Conservation (phyloP, 2,888 invertebrate genomes). For the Chromoteleia sp. region DNA sequence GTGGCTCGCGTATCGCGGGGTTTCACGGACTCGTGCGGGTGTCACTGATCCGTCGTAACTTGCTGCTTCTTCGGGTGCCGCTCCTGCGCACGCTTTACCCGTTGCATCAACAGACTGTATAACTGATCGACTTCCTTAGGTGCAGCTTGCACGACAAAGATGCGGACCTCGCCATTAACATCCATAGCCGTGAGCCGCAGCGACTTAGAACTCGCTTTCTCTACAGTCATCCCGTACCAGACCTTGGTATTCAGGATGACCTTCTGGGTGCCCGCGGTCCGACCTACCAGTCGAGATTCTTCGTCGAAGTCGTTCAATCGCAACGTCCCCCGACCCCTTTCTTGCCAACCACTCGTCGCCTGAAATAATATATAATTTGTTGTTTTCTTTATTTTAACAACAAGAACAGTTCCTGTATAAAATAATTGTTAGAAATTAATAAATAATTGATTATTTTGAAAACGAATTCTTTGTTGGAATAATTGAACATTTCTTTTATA, state of each 20-base stretch:
- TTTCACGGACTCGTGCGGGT: slow-evolving; percentile 5
- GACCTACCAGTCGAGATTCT: slow-evolving; percentile 93
- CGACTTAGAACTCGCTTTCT: slow-evolving; percentile 94
- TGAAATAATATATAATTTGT: slow-evolving; percentile 53
- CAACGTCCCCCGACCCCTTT: slow-evolving; percentile 94
- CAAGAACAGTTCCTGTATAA: too few species aligned
- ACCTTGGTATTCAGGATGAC: slow-evolving; percentile 97
- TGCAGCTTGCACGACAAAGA: slow-evolving; percentile 92
- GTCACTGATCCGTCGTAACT: slow-evolving; percentile 81
- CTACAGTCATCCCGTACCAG: slow-evolving; percentile 96
- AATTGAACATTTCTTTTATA: too few species aligned
- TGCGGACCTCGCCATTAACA: slow-evolving; percentile 92
- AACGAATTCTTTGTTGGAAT: too few species aligned
- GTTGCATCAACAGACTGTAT: slow-evolving; percentile 87
- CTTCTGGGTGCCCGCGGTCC: slow-evolving; percentile 94
- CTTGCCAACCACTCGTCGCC: slow-evolving; percentile 92
- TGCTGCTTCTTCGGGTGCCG: slow-evolving; percentile 81
- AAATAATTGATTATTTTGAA: too few species aligned
- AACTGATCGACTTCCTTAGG: slow-evolving; percentile 90
- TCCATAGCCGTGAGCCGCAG: slow-evolving; percentile 95
- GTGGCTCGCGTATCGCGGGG: background rate
- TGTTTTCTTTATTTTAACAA: background rate
- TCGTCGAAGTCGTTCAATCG: slow-evolving; percentile 90
- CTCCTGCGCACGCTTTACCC: slow-evolving; percentile 85
- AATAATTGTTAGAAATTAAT: too few species aligned